Percentiles rank a stretch among this genome's conserved stretches.
Evolutionary conservation across 92 coral and sea anemone species (phyloP).

Genomic region (Scolanthus callimorphus): DNA sequence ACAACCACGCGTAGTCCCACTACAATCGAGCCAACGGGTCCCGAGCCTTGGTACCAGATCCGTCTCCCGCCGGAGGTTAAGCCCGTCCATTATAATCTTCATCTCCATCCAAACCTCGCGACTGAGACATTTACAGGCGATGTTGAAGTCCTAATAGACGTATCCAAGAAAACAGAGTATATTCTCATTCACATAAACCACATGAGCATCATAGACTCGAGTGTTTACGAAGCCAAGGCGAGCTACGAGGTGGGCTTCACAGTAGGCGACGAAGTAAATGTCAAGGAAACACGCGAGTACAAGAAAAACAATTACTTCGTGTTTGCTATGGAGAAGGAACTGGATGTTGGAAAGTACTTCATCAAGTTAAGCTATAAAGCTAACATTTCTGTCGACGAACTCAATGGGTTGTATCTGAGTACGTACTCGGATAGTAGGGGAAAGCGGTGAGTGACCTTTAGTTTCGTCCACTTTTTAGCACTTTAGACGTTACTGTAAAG

Average conservation of each 20-base stretch:
- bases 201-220: conserved; percentile 50
- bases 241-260: conserved; percentile 15
- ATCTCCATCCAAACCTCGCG: conserved; percentile 53
- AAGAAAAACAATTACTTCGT: conserved; percentile 66
- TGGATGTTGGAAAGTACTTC: conserved; percentile 60
- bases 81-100: conserved; percentile 70
- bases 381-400: conserved; percentile 48
- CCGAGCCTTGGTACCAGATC: conserved; percentile 75
- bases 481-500: too few species aligned
- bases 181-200: conserved; percentile 69
- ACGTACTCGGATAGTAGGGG: conserved; percentile 50
- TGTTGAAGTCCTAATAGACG: conserved; percentile 36
- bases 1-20: conserved; percentile 11
- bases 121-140: conserved; percentile 56
- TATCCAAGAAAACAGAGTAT: conserved; percentile 39
- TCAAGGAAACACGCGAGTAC: conserved; percentile 42
- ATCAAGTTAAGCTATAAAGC: conserved; percentile 53
- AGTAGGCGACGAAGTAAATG: conserved; percentile 29
- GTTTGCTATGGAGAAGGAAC: conserved; percentile 40
- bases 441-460: conserved; percentile 63
- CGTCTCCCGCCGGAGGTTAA: conserved; percentile 60
- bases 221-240: conserved; percentile 32
- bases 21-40: conserved; percentile 37
- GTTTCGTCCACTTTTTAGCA: too few species aligned
- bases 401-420: conserved; percentile 81